Conservation (phyloP, 2,113 vertebrate genomes). For the Fregata magnificens region DNA sequence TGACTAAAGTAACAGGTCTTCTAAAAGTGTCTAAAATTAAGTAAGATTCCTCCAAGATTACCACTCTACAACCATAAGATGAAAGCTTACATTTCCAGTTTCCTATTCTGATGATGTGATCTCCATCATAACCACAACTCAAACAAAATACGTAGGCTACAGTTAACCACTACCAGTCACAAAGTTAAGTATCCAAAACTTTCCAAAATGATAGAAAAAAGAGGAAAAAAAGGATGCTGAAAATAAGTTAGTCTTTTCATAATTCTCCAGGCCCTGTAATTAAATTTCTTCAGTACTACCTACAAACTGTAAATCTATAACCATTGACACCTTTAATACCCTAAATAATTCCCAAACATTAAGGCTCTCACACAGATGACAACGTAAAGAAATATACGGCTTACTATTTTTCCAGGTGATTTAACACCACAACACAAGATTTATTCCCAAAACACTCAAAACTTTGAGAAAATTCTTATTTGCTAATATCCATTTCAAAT, state of each 20-base stretch:
- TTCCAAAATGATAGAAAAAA: not conserved
- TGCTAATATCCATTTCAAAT: not conserved
- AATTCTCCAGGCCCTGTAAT: not conserved
- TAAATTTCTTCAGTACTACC: not conserved
- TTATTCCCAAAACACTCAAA: not conserved
- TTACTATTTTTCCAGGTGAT: not conserved
- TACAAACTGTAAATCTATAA: not conserved
- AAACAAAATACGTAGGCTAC: rapidly evolving
- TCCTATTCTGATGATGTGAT: not conserved
- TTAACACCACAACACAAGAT: not conserved
- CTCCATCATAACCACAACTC: not conserved
- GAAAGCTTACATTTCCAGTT: not conserved
- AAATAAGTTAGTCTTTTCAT: not conserved
- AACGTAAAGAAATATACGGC: not conserved
- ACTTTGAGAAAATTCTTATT: not conserved
- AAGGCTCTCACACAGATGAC: not conserved
- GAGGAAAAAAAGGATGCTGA: not conserved
- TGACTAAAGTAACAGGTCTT: not conserved
- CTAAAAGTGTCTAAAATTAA: not conserved
- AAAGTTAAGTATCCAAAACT: not conserved
- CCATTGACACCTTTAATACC: not conserved
- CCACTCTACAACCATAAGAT: too few species aligned
- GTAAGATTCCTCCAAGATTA: not conserved
- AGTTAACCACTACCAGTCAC: not conserved
- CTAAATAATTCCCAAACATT: not conserved